Conservation (phyloP, 1,140 invertebrate genomes). For the Bradysia coprophila region DNA sequence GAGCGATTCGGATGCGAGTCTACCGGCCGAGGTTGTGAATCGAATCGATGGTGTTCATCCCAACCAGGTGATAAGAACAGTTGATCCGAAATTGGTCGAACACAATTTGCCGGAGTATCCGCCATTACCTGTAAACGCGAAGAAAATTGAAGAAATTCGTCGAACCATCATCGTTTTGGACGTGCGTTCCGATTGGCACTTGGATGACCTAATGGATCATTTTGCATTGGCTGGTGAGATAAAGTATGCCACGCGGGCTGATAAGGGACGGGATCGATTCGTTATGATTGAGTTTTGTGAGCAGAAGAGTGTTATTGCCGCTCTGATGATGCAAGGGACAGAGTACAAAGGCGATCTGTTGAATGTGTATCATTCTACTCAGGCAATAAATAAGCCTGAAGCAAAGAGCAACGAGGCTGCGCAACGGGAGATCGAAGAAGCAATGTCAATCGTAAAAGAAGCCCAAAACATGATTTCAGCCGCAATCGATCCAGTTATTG, state of each 20-base stretch:
- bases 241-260: constrained; percentile 87
- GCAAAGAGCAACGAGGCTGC: constrained; percentile 88
- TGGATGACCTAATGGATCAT: constrained; percentile 68
- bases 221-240: constrained; percentile 80
- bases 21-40: constrained; percentile 79
- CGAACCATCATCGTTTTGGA: constrained; percentile 71
- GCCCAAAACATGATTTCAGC: constrained; percentile 85
- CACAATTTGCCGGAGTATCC: constrained; percentile 83
- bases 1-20: constrained; percentile 55
- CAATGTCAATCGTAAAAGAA: constrained; percentile 90
- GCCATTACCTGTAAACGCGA: constrained; percentile 65
- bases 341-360: constrained; percentile 41
- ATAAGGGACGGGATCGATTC: constrained; percentile 55
- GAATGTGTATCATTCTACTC: constrained; percentile 72
- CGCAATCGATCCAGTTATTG: constrained; percentile 78
- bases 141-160: constrained; percentile 91
- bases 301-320: constrained; percentile 71
- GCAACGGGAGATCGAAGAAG: constrained; percentile 89
- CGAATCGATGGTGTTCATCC: constrained; percentile 66
- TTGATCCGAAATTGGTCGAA: constrained; percentile 73
- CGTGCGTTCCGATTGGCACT: constrained; percentile 44
- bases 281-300: constrained; percentile 90
- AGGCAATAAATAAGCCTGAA: constrained; percentile 81
- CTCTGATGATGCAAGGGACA: constrained; percentile 69
- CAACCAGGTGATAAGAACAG: constrained; percentile 66